Percentiles rank a stretch among this genome's conserved stretches.
phyloP scores from a whole-genome alignment of 30 jellyfish, hydroid and myxozoan species.

The Cassiopea xamachana region DNA sequence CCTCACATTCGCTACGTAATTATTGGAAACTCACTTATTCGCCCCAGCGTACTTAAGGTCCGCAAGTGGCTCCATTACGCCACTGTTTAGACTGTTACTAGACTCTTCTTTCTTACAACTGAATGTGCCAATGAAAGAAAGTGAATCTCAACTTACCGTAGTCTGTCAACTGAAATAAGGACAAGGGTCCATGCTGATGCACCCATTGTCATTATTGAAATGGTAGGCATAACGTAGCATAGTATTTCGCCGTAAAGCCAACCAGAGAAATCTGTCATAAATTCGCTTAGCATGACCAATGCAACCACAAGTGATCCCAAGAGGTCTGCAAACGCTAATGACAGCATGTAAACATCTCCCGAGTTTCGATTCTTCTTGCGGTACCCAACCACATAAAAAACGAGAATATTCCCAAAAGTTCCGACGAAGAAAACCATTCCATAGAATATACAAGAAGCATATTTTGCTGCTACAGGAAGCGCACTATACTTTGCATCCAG shows the following conservation, averaged over 20 bases:
- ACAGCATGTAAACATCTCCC: conserved; percentile 55
- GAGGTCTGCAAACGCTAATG: conserved; percentile 53
- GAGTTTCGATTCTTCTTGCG: conserved; percentile 43
- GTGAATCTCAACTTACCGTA: conserved; percentile 9
- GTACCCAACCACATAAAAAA: conserved; percentile 57
- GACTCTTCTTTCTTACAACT: too few species aligned
- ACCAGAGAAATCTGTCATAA: background rate
- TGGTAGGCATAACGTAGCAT: conserved; percentile 57
- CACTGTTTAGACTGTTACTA: too few species aligned
- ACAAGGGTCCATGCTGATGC: conserved; percentile 61
- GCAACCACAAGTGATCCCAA: conserved; percentile 54
- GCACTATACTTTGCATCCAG: background rate
- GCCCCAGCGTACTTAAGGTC: too few species aligned
- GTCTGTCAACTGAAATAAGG: conserved; percentile 55
- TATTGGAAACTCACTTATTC: too few species aligned
- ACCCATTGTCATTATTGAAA: conserved; percentile 16
- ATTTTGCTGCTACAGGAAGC: conserved; percentile 7
- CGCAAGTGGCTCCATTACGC: too few species aligned
- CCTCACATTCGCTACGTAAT: too few species aligned
- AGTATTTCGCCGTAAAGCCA: conserved; percentile 66
- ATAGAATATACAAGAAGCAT: conserved; percentile 24
- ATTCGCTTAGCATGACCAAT: conserved; percentile 32
- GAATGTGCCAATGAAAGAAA: too few species aligned
- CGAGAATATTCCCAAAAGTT: conserved; percentile 60
- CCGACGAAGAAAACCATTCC: conserved; percentile 45